Evolutionary conservation across 2,113 vertebrate genomes (phyloP).

Genomic region (Aix galericulata): DNA sequence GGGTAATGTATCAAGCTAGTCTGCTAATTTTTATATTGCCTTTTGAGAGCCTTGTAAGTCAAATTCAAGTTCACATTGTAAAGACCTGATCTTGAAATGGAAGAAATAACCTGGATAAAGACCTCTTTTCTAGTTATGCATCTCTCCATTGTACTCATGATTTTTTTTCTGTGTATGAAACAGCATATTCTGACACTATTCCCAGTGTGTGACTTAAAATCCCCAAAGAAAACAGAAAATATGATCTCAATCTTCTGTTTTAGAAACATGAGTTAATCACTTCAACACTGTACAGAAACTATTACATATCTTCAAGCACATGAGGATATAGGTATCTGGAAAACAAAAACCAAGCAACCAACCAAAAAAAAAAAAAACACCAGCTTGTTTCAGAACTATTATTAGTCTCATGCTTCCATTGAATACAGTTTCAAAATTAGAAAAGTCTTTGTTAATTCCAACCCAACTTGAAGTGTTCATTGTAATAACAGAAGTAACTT

Average conservation of each 20-base stretch:
- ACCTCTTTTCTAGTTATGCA: neutral
- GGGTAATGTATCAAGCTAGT: neutral
- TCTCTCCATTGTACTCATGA: neutral
- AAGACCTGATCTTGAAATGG: neutral
- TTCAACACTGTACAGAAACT: neutral
- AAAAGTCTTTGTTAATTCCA: neutral
- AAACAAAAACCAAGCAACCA: neutral
- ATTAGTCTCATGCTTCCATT: neutral
- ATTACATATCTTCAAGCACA: accelerated
- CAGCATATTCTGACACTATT: neutral
- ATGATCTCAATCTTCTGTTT: neutral
- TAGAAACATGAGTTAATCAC: neutral
- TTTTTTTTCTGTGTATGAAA: neutral
- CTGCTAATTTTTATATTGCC: neutral
- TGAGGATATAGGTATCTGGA: neutral
- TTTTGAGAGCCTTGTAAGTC: neutral
- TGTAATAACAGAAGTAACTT: neutral
- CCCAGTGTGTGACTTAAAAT: neutral
- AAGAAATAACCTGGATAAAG: neutral
- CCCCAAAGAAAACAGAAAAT: neutral
- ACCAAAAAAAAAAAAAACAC: neutral
- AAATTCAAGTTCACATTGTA: neutral
- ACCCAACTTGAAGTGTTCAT: neutral
- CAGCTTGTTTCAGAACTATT: neutral
- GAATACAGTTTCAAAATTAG: neutral